Evolutionary conservation across 2,113 vertebrate species (phyloP), one percentile per base, ranked within the genome.

Genomic region (Hypomesus transpacificus): DNA sequence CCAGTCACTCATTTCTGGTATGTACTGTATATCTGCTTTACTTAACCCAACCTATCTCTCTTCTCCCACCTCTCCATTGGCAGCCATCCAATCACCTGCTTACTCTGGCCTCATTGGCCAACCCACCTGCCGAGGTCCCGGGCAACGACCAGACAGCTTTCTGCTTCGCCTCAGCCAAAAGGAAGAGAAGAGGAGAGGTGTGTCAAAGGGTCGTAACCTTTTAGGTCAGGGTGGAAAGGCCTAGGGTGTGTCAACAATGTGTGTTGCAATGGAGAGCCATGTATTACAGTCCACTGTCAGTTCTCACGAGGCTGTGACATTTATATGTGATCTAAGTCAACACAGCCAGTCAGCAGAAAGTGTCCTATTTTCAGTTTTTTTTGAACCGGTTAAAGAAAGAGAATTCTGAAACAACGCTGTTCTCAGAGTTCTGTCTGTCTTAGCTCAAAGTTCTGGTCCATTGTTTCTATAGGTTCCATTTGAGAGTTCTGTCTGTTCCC

Each of bases 161-260:
- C 92, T 99, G 86, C 95, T 93, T 76, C 94, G 94, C 84, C 89
- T 95, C 58, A 76, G 90, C 73, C 89, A 93, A 82, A 94, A 91
- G 79, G 93, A 94, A 70, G 96, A 97, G 80, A 90, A 91, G 80
- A 95, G 87, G 85, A 95, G 89, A 95, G 95, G 96, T 96, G 91
- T 20, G 63, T 46, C 63, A 65, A 11, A 1, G 13, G 63, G 34
- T 65, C 20, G 14, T n/a, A 22, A 50, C n/a, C 34, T 39, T 39
- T 64, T 2, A 62, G 62, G 31, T 18, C 5, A 63, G 18, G 7
- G 16, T 39, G 4, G 26, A 34, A 9, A 31, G 21, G 16, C 22
- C 60, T 31, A 21, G 16, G 13, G 5, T 26, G 20, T 13, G 4
- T 62, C 20, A 13, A 59, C 9, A 22, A 22, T 4, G 11, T 9